Percentiles rank a stretch among this genome's conserved stretches.
Conservation (phyloP, 2,113 vertebrate species). For the Salminus brasiliensis region DNA sequence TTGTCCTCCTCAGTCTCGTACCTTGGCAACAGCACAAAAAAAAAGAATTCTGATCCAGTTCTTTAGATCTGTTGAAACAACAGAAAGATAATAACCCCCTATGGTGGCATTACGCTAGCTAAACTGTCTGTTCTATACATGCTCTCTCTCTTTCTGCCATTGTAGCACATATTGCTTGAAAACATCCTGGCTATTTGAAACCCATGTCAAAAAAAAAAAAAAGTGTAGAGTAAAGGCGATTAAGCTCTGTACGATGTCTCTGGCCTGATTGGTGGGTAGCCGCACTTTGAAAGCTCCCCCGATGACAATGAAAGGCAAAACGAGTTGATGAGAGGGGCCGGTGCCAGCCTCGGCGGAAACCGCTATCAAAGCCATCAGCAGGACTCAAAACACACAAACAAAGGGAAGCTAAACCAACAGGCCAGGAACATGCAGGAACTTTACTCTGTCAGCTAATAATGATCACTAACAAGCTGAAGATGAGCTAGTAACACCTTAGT, state of each 20-base stretch:
- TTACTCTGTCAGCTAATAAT: not conserved
- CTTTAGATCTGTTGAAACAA: slow-evolving; percentile 10
- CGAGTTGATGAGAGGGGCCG: slow-evolving; percentile 39
- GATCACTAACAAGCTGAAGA: slow-evolving; percentile 1
- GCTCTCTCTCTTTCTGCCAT: not conserved
- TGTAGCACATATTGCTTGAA: not conserved
- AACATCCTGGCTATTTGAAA: slow-evolving; percentile 9
- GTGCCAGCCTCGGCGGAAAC: slow-evolving; percentile 5
- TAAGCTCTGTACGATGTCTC: slow-evolving; percentile 8
- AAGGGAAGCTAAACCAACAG: slow-evolving; percentile 38
- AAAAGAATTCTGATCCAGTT: slow-evolving; percentile 5
- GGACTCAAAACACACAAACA: slow-evolving; percentile 40
- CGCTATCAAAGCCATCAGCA: slow-evolving; percentile 43
- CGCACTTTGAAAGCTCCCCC: slow-evolving; percentile 27
- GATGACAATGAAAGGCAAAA: slow-evolving; percentile 47
- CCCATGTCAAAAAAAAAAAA: slow-evolving; percentile 7
- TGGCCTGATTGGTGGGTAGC: slow-evolving; percentile 36
- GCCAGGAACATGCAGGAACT: not conserved
- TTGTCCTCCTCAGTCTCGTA: not conserved
- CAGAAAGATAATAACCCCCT: not conserved
- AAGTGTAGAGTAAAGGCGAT: not conserved
- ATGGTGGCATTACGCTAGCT: slow-evolving; percentile 18
- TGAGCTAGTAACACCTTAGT: not conserved
- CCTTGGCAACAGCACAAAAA: not conserved
- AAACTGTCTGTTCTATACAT: not conserved